Conservation (phyloP, 1,140 invertebrate genomes). For the Rhopalosiphum padi region DNA sequence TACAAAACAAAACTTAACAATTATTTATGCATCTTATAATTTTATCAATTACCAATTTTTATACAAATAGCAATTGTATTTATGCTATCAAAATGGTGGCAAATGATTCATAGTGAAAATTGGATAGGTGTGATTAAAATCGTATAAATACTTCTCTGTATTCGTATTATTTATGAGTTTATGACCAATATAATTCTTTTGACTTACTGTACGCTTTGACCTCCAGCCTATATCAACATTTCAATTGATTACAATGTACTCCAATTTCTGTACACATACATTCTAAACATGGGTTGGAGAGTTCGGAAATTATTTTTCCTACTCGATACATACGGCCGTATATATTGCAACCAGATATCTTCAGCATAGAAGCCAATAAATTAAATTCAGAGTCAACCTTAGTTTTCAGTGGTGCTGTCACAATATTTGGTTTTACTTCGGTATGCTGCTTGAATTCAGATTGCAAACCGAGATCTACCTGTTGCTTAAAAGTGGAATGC, state of each 20-base stretch:
- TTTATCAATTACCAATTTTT: not conserved
- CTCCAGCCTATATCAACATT: slow-evolving; percentile 25
- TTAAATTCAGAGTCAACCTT: slow-evolving; percentile 60
- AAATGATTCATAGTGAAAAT: not conserved
- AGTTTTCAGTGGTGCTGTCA: not conserved
- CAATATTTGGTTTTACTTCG: not conserved
- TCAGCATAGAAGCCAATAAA: slow-evolving; percentile 69
- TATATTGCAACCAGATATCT: slow-evolving; percentile 88
- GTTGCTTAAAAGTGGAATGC: not conserved
- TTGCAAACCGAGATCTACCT: not conserved
- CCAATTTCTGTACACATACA: slow-evolving; percentile 87
- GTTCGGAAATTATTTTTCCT: slow-evolving; percentile 81
- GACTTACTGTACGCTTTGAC: not conserved
- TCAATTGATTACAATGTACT: slow-evolving; percentile 74
- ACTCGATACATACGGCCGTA: slow-evolving; percentile 89
- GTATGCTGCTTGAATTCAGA: not conserved
- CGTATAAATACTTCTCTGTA: not conserved
- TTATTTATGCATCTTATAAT: not conserved
- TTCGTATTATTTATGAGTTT: not conserved
- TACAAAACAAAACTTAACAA: slow-evolving; percentile 22
- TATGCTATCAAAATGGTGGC: not conserved
- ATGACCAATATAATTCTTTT: not conserved
- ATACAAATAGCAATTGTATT: not conserved
- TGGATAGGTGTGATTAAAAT: not conserved
- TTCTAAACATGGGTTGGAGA: slow-evolving; percentile 81